Evolutionary conservation across 2,797 vertebrate genomes (phyloP), one percentile per base, ranked within the genome.

Genomic region (Orientallactaga sibirica): DNA sequence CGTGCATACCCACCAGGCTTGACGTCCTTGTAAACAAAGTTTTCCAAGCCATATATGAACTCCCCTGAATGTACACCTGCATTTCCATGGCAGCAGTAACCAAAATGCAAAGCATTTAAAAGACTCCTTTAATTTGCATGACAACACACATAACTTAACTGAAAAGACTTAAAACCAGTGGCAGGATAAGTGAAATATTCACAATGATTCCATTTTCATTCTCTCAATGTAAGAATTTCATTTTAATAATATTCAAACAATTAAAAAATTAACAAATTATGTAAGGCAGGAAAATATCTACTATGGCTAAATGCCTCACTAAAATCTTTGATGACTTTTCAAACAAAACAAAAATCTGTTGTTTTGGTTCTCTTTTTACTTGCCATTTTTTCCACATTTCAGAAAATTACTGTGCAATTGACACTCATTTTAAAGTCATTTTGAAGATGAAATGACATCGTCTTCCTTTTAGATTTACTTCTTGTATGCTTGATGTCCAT

Each of bases 31-130:
- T 98, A 99, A 97, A 99, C 98, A 97, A 99, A 98, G 92, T 87
- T 99, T 97, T 99, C 99, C 99, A 99, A 98, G 97, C 99, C 98
- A 98, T 98, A 99, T 92, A 99, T 98, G 98, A 99, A 97, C 95
- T 99, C 99, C 97, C 98, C 99, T 92, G 98, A 98, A 94, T 98
- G 98, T 97, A 98, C 98, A 15, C 98, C 99, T 99, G 98, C 96
- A 88, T 98, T 98, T 98, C 88, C 97, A 97, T 27, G 97, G 95
- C 96, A 98, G 99, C 97, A 98, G 33, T 94, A 97, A 97, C 25
- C 92, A 93, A 98, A 99, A 98, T 95, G 96, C 97, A 98, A 97
- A 98, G 88, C 97, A 96, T 89, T 98, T 88, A 98, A 89, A 83
- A 89, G 58, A 95, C 22, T 73, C 24, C 93, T 95, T 95, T 52